Conservation (phyloP, 2,113 vertebrate genomes). For the Acrocephalus arundinaceus region DNA sequence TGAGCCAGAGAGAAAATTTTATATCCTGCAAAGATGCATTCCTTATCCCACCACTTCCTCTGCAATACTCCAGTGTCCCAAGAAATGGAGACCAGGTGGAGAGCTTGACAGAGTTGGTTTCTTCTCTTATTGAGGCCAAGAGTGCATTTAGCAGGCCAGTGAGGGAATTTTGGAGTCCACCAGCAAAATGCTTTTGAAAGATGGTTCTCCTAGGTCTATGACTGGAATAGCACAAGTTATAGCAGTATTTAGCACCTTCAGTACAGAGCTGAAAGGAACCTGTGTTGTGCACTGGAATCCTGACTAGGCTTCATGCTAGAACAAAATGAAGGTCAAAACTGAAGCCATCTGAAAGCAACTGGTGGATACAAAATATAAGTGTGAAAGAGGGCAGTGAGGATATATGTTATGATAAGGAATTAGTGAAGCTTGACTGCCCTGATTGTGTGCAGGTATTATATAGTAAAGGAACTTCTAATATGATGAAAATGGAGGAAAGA, state of each 20-base stretch:
- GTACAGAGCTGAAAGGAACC: not conserved
- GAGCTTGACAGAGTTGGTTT: not conserved
- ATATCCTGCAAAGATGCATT: slow-evolving; percentile 14
- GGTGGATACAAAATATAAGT: not conserved
- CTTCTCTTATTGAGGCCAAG: not conserved
- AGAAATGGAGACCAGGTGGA: slow-evolving; percentile 42
- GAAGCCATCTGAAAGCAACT: not conserved
- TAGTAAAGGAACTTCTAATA: not conserved
- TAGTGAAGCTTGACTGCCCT: not conserved
- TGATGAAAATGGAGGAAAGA: not conserved
- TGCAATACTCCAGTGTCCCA: not conserved
- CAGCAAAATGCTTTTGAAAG: not conserved
- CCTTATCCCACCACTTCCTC: slow-evolving; percentile 39
- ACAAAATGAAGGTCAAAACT: not conserved
- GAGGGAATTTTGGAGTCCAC: not conserved
- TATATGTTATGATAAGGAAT: not conserved
- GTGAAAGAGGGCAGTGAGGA: not conserved
- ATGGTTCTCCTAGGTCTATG: not conserved
- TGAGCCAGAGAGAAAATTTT: slow-evolving; percentile 23
- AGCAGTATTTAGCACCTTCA: not conserved
- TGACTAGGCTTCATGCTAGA: not conserved
- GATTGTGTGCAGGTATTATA: not conserved
- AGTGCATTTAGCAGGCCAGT: not conserved
- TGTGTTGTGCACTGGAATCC: not conserved
- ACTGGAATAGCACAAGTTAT: not conserved